phyloP scores from a whole-genome alignment of 2,888 invertebrate genomes.

The Morpho achilles region DNA sequence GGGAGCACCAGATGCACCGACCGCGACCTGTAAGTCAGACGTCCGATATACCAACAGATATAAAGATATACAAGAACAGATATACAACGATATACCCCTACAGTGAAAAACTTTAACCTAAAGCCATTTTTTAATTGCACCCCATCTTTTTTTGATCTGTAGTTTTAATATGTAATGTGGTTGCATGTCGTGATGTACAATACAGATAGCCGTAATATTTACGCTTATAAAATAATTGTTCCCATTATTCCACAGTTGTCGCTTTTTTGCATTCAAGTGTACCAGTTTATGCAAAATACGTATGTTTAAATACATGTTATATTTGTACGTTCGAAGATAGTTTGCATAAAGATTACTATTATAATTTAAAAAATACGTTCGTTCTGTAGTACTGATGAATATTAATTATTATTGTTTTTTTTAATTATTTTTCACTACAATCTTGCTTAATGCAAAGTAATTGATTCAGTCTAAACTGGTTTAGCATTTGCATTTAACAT shows the following conservation, averaged over 20 bases:
- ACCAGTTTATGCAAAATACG: conserved; percentile 16
- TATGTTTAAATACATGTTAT: conserved; percentile 14
- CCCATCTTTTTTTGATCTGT: too few species aligned
- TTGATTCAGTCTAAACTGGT: too few species aligned
- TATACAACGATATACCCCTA: too few species aligned
- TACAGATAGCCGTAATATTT: conserved; percentile 21
- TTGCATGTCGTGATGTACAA: conserved; percentile 22
- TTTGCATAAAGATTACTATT: conserved; percentile 5
- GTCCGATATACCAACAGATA: too few species aligned
- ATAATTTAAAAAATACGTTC: conserved; percentile 8
- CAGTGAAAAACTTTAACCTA: too few species aligned
- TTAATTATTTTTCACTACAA: too few species aligned
- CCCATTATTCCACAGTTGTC: conserved; percentile 17
- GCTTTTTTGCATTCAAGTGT: conserved; percentile 13
- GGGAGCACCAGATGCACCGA: too few species aligned
- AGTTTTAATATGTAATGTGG: neutral
- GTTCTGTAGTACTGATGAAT: neutral
- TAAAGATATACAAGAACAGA: too few species aligned
- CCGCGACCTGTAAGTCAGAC: too few species aligned
- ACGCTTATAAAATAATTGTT: conserved; percentile 20
- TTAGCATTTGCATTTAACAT: too few species aligned
- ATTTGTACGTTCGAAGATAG: conserved; percentile 4
- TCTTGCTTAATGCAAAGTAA: too few species aligned
- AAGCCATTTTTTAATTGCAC: too few species aligned
- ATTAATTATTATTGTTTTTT: neutral